Percentiles rank a stretch among this genome's conserved stretches.
Conservation (phyloP, 2,888 invertebrate genomes). For the Hyalella azteca region DNA sequence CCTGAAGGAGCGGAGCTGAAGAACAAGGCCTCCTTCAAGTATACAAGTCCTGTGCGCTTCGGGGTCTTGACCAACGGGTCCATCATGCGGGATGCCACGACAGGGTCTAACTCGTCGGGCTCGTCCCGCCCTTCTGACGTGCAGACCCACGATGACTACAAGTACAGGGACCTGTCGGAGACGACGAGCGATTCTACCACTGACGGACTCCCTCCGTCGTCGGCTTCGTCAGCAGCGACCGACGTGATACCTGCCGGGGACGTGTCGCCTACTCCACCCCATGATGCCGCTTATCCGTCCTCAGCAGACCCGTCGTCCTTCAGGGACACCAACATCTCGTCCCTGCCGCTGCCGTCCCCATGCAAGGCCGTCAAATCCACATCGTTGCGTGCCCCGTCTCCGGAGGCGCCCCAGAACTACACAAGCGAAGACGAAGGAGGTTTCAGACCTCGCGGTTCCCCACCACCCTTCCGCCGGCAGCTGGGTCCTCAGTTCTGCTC, state of each 20-base stretch:
- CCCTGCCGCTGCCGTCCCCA: constrained; percentile 17
- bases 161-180: constrained; percentile 56
- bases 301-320: background rate
- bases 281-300: constrained; percentile 13
- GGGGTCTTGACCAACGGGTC: constrained; percentile 57
- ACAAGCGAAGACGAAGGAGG: constrained; percentile 57
- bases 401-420: constrained; percentile 44
- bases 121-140: constrained; percentile 50
- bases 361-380: constrained; percentile 1
- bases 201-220: constrained; percentile 52
- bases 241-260: constrained; percentile 36
- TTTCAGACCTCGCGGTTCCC: constrained; percentile 50
- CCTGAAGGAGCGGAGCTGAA: constrained; percentile 42
- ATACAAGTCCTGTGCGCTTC: constrained; percentile 54
- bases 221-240: constrained; percentile 46
- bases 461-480: constrained; percentile 41
- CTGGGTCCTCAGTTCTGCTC: constrained; percentile 54
- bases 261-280: constrained; percentile 10
- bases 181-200: constrained; percentile 57
- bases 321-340: constrained; percentile 13
- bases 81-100: constrained; percentile 54
- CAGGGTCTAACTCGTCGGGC: constrained; percentile 50
- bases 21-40: constrained; percentile 49
- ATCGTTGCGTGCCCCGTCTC: constrained; percentile 41
- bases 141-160: constrained; percentile 44